phyloP scores from a whole-genome alignment of 1,140 invertebrate species.

The Chelonus insularis region DNA sequence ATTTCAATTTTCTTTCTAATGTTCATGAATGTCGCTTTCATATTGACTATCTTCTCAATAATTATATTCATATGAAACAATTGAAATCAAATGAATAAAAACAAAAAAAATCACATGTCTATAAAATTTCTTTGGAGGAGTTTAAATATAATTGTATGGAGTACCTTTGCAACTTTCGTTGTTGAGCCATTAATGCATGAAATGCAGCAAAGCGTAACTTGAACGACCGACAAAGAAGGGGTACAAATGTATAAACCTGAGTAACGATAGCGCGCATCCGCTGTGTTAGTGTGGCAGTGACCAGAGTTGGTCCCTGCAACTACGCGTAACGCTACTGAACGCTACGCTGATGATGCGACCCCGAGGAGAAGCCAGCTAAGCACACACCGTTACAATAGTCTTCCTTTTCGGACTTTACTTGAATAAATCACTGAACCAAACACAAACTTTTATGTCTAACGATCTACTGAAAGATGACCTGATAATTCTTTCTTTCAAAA shows the following conservation, averaged over 20 bases:
- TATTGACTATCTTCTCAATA: too few species aligned
- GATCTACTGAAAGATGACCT: neutral
- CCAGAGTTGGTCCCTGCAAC: constrained; percentile 11
- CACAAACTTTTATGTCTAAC: neutral
- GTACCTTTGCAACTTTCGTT: constrained; percentile 26
- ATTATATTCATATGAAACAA: too few species aligned
- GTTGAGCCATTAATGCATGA: constrained; percentile 31
- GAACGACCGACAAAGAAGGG: neutral
- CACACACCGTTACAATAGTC: constrained; percentile 16
- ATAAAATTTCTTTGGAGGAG: constrained; percentile 9
- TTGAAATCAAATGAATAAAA: neutral
- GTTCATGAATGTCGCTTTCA: too few species aligned
- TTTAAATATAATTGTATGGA: constrained; percentile 16
- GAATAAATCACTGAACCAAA: constrained; percentile 10
- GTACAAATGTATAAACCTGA: neutral
- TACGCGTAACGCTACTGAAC: constrained; percentile 24
- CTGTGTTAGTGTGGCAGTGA: constrained; percentile 24
- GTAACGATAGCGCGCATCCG: constrained; percentile 9
- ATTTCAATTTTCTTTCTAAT: too few species aligned
- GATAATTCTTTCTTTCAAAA: too few species aligned
- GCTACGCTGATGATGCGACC: neutral
- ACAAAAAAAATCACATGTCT: neutral
- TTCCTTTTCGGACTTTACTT: constrained; percentile 8
- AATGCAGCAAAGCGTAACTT: constrained; percentile 29
- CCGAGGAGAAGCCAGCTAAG: constrained; percentile 11